Evolutionary conservation across 2,113 vertebrate genomes (phyloP), one percentile per base, ranked within the genome.

Genomic region (Atrichornis clamosus): DNA sequence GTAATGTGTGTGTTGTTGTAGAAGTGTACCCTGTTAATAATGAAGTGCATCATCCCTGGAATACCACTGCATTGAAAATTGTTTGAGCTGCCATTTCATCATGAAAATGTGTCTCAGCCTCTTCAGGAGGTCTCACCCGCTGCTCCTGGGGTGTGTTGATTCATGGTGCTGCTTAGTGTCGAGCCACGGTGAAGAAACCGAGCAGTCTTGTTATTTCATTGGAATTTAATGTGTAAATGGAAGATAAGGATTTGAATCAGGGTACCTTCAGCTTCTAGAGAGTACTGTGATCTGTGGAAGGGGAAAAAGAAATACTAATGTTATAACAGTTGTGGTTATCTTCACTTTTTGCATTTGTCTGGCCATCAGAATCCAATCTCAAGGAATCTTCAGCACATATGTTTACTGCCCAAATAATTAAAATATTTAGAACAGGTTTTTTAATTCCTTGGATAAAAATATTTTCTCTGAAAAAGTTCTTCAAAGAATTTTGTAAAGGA

Each of bases 91-190:
- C 62, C 8, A 2, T 72, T 87, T 63, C 8, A 3, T 74, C 32
- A 3, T 35, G 46, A 35, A 52, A 37, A 15, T 1, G 0, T 1
- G 2, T 50, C 17, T 60, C 80, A 65, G 44, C 37, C 18, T n/a
- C 50, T 64, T 22, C 41, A 11, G 49, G 37, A 41, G 76, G 11
- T 47, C 79, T 59, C 42, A 33, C 10, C 3, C 1, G 11, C n/a
- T 37, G 27, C 33, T 49, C 49, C 55, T 67, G n/a, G 35, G 30
- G 13, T 67, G 20, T 7, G 2, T 42, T 10, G 22, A 7, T 52
- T 68, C 76, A 24, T 76, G 21, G 39, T 39, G 58, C 39, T 60
- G 74, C 30, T 72, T 50, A 18, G 11, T 70, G 26, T 16, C 77
- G 63, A 53, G 15, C 23, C 13, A 10, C 15, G 33, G 70, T 7